Evolutionary conservation across 2,888 invertebrate genomes (phyloP), one percentile per base, ranked within the genome.

Genomic region (Dicranocentrus wangi): DNA sequence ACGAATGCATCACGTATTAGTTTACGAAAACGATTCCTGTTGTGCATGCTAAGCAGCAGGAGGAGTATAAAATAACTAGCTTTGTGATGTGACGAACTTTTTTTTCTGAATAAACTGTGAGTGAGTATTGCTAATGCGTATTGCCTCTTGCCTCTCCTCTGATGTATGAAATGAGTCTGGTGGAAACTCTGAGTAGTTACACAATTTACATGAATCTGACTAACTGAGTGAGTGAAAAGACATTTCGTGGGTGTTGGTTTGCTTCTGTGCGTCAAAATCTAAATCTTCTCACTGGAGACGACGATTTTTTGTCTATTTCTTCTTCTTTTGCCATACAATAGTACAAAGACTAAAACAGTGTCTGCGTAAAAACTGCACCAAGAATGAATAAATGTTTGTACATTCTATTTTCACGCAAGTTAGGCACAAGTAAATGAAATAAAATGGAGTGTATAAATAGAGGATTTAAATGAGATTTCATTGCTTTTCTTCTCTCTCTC

Each of bases 391-490:
- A 66, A 28, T 79, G 68, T 79, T 71, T 79, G 72, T 72, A 72
- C 65, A 79, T 79, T 72, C 66, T 79, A 79, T 79, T 79, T 79
- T 79, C 79, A 79, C 79, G 79, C 79, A 72, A 79, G 58, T 79
- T 79, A 79, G 58, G 32, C 79, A 79, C 79, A 72, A 72, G 66
- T 66, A 79, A 79, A 79, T 72, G 79, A 79, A 79, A 79, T 79
- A 79, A 79, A 72, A 79, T 72, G 79, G 72, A 79, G 79, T 79
- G 78, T 79, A 79, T 79, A 79, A 78, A 79, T 79, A 70, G 66
- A 72, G 79, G 79, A 79, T 79, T 79, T 79, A 79, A 79, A 79
- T 79, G 79, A 79, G 79, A 79, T 79, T 79, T 79, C 79, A 79
- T 79, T 79, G 79, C 79, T 66, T 72, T 61, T 39, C n/a, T 61